phyloP scores from a whole-genome alignment of 2,797 vertebrate genomes.

The Alca torda region DNA sequence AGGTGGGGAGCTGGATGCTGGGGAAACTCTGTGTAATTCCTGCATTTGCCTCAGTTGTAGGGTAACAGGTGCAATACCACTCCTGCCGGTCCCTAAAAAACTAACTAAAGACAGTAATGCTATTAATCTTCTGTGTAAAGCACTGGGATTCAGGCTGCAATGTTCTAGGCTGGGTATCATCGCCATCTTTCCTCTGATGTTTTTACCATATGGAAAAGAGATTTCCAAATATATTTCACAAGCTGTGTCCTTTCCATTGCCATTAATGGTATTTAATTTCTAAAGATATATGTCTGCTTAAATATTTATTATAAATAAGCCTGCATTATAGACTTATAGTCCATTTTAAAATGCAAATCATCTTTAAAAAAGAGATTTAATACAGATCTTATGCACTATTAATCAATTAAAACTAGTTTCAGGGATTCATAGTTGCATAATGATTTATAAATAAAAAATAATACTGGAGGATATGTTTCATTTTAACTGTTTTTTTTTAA shows the following conservation, averaged over 20 bases:
- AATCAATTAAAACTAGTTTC: constrained; percentile 51
- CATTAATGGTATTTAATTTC: constrained; percentile 22
- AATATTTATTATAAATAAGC: constrained; percentile 43
- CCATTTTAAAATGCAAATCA: constrained; percentile 31
- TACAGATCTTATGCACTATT: constrained; percentile 41
- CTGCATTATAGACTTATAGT: not conserved
- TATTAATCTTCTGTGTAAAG: not conserved
- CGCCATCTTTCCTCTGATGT: not conserved
- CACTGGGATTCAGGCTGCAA: not conserved
- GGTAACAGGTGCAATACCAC: not conserved
- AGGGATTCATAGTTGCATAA: constrained; percentile 36
- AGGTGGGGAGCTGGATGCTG: not conserved
- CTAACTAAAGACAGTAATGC: not conserved
- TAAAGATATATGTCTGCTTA: constrained; percentile 7
- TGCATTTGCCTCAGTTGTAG: not conserved
- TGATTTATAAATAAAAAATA: constrained; percentile 58
- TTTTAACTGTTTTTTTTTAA: constrained; percentile 1
- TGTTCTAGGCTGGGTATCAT: not conserved
- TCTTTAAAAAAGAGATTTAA: constrained; percentile 16
- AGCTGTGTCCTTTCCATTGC: not conserved
- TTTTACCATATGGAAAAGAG: not conserved
- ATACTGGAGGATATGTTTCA: constrained; percentile 23
- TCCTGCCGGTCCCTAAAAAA: not conserved
- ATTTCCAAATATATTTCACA: not conserved
- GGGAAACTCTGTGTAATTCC: not conserved